A percentile compares a stretch with the other conserved stretches of the same genome.
Conservation (phyloP, 2,888 invertebrate genomes). For the Petrophora chlorosata region DNA sequence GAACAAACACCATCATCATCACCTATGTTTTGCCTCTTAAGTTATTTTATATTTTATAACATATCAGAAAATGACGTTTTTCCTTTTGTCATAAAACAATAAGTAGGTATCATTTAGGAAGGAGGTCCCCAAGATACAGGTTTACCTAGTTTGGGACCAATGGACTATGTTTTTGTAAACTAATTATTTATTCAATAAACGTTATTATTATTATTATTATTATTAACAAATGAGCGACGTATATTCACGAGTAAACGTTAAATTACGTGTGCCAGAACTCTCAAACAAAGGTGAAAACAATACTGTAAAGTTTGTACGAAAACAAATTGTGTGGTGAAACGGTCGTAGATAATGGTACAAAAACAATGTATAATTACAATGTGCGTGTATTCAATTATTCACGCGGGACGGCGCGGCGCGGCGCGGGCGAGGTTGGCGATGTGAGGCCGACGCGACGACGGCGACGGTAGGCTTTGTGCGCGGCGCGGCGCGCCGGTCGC, state of each 20-base stretch:
- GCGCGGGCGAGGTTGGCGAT: slow-evolving; percentile 23
- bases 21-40: too few species aligned
- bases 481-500: too few species aligned
- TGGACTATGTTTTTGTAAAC: too few species aligned
- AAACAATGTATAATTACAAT: slow-evolving; percentile 36
- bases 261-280: slow-evolving; percentile 18
- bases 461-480: slow-evolving; percentile 39
- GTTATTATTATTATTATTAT: too few species aligned
- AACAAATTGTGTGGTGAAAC: slow-evolving; percentile 38
- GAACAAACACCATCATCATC: too few species aligned
- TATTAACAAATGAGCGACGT: neutral
- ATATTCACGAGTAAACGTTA: slow-evolving; percentile 14
- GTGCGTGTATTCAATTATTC: slow-evolving; percentile 51
- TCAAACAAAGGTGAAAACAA: slow-evolving; percentile 26
- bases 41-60: too few species aligned
- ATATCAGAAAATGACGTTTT: too few species aligned
- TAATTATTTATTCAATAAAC: too few species aligned
- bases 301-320: slow-evolving; percentile 29
- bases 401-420: slow-evolving; percentile 31
- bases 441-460: slow-evolving; percentile 6
- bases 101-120: too few species aligned
- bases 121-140: too few species aligned
- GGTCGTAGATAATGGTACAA: slow-evolving; percentile 39
- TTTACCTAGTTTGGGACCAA: too few species aligned
- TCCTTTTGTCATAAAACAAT: too few species aligned